These are phyloP conservation scores for Illadopsis cleaveri DNA, from an alignment of 2,113 vertebrate genomes.

Conservation along the genomic window DNA sequence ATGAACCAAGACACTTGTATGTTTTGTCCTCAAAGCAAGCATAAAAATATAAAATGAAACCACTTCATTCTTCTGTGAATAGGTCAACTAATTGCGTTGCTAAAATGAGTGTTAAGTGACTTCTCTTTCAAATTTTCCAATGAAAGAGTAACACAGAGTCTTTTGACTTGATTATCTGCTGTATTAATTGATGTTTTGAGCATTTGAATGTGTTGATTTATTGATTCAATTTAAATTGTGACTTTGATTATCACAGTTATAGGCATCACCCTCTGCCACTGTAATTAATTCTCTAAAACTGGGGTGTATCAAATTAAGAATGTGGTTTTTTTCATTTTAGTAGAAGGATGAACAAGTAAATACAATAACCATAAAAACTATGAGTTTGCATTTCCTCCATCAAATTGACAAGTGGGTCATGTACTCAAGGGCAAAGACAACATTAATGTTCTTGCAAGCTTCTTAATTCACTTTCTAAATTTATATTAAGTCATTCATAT, in stretches of 20 bases:
- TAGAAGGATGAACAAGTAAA: background rate
- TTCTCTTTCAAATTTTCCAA: background rate
- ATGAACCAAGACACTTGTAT: background rate
- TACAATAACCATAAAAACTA: background rate
- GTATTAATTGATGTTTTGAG: background rate
- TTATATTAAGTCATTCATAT: background rate
- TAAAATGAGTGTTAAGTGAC: background rate
- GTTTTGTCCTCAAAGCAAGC: background rate
- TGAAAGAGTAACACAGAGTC: background rate
- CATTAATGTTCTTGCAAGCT: background rate
- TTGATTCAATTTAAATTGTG: background rate
- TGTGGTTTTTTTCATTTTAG: background rate
- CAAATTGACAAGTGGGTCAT: background rate
- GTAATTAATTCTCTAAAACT: background rate
- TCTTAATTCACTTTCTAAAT: background rate
- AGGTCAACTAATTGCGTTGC: background rate
- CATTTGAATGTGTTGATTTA: background rate
- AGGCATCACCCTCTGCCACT: background rate
- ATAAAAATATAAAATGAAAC: background rate
- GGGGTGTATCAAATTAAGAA: background rate
- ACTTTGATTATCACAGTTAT: background rate
- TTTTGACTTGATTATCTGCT: background rate
- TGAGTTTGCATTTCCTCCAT: background rate
- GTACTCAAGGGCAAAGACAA: background rate
- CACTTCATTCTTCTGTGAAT: background rate